These are phyloP conservation scores for Sinosuthora webbiana DNA, from an alignment of 2,113 vertebrate species.

Conservation along the genomic window DNA sequence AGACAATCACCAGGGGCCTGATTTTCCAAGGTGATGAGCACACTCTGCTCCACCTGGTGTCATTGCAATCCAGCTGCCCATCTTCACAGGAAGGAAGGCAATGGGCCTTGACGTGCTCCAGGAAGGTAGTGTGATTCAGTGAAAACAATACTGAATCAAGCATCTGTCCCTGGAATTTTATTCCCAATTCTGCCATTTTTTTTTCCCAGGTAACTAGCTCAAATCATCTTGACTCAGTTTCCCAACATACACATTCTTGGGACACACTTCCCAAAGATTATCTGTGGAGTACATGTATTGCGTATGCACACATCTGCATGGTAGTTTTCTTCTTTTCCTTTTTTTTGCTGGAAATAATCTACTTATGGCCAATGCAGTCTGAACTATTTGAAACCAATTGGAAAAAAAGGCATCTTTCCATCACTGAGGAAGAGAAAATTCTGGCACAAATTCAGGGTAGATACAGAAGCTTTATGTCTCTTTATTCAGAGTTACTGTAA, in stretches of 20 bases:
- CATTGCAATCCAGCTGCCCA: slow-evolving; percentile 10
- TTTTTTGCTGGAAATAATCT: background rate
- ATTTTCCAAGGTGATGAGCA: background rate
- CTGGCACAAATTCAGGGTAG: slow-evolving; percentile 4
- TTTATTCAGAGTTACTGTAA: slow-evolving; percentile 24
- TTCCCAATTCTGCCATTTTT: background rate
- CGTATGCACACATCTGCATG: background rate
- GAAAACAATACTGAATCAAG: background rate
- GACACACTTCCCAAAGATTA: background rate
- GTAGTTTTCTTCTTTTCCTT: background rate
- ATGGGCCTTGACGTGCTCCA: background rate
- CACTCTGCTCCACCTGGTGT: background rate
- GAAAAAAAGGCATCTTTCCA: background rate
- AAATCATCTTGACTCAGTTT: background rate
- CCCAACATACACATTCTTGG: background rate
- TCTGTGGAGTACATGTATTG: fast-evolving
- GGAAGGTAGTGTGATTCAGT: background rate
- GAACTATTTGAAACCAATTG: background rate
- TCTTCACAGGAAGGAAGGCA: slow-evolving; percentile 49
- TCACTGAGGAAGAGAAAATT: background rate
- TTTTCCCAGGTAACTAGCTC: background rate
- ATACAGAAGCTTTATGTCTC: slow-evolving; percentile 9
- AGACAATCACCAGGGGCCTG: background rate
- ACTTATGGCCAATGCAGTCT: background rate
- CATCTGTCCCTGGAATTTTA: background rate